phyloP scores from a whole-genome alignment of 1,140 invertebrate genomes.

The Drosophila prosaltans region DNA sequence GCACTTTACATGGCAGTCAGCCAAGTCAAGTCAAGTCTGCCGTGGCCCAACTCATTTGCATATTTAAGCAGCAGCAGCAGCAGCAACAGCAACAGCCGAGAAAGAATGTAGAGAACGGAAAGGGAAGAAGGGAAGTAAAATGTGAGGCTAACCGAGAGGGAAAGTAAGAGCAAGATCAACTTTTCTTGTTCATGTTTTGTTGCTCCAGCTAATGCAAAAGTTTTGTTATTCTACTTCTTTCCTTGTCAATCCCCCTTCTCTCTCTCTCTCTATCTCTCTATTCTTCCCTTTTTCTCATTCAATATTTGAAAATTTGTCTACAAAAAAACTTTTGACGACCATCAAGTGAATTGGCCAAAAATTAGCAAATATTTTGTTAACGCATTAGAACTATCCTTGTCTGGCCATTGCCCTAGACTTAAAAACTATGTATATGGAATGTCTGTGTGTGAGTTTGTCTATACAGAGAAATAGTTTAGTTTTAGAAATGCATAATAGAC shows the following conservation, averaged over 20 bases:
- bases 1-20: slow-evolving; percentile 58
- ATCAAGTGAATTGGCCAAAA: slow-evolving; percentile 31
- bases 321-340: slow-evolving; percentile 13
- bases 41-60: slow-evolving; percentile 60
- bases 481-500: neutral
- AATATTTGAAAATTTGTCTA: slow-evolving; percentile 49
- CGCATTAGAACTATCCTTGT: slow-evolving; percentile 38
- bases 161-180: slow-evolving; percentile 12
- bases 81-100: neutral
- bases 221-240: slow-evolving; percentile 51
- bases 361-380: slow-evolving; percentile 52
- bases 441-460: neutral
- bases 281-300: neutral
- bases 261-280: neutral
- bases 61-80: slow-evolving; percentile 55
- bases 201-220: slow-evolving; percentile 56
- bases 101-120: neutral
- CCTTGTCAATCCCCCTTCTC: too few relatives aligned
- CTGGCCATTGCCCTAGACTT: slow-evolving; percentile 37
- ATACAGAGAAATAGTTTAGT: neutral
- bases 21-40: slow-evolving; percentile 37
- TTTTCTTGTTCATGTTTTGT: slow-evolving; percentile 30
- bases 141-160: neutral
- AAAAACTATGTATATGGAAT: neutral
- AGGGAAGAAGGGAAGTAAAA: too few relatives aligned